Evolutionary conservation across 2,797 vertebrate genomes (phyloP).

Genomic region (Hylomyscus alleni): DNA sequence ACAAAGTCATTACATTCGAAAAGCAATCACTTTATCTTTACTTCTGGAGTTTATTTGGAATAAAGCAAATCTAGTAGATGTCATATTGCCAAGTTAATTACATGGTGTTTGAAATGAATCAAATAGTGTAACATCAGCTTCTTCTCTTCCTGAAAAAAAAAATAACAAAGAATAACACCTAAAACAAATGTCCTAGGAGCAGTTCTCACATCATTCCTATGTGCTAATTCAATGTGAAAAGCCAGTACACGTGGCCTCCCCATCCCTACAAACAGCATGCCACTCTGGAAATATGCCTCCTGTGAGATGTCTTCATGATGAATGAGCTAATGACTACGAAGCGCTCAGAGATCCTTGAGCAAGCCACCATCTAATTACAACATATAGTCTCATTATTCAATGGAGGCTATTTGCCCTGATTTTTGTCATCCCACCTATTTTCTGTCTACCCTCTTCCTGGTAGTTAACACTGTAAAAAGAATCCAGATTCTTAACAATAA

Average conservation of each 20-base stretch:
- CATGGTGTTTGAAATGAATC: conserved; percentile 76
- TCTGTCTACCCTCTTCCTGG: conserved; percentile 11
- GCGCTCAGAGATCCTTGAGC: conserved; percentile 76
- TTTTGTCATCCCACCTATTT: conserved; percentile 63
- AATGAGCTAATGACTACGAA: conserved; percentile 83
- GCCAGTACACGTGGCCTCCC: conserved; percentile 65
- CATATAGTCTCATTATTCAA: conserved; percentile 78
- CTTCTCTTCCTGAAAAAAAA: background rate
- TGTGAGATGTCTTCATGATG: conserved; percentile 77
- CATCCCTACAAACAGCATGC: conserved; percentile 31
- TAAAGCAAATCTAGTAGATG: conserved; percentile 86
- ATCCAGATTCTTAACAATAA: conserved; percentile 75
- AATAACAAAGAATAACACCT: background rate
- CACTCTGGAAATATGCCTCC: conserved; percentile 52
- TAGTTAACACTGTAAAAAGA: conserved; percentile 77
- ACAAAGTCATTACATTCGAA: conserved; percentile 83
- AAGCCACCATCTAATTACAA: conserved; percentile 81
- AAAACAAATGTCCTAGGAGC: conserved; percentile 65
- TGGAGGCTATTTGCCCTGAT: conserved; percentile 57
- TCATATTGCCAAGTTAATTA: conserved; percentile 78
- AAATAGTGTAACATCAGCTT: conserved; percentile 64
- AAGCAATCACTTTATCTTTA: conserved; percentile 85
- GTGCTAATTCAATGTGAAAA: conserved; percentile 62
- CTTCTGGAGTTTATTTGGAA: conserved; percentile 84
- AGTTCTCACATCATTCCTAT: conserved; percentile 69